Percentiles rank a stretch among this genome's conserved stretches.
Conservation (phyloP, 2,888 invertebrate species). For the Seladonia tumulorum region DNA sequence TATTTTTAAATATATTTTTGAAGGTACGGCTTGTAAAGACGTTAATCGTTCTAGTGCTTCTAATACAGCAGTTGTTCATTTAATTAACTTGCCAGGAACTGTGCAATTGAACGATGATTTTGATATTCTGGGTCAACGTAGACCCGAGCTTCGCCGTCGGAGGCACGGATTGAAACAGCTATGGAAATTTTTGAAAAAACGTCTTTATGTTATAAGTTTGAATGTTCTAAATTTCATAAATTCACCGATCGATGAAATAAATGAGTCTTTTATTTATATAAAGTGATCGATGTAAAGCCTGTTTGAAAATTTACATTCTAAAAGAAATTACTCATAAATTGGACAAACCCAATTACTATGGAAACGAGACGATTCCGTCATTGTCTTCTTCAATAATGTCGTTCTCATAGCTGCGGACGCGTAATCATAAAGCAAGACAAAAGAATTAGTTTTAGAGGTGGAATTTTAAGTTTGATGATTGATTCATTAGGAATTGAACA, state of each 20-base stretch:
- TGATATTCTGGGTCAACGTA: no score
- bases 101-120: no score
- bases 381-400: background rate
- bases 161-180: no score
- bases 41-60: no score
- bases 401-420: background rate
- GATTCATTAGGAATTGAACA: slow-evolving; percentile 15
- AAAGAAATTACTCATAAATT: background rate
- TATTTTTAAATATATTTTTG: no score
- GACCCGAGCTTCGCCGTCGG: no score
- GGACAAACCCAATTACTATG: background rate
- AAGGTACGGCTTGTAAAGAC: no score
- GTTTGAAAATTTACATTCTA: background rate
- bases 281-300: background rate
- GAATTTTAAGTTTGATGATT: background rate
- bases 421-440: background rate
- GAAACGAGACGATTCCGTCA: background rate
- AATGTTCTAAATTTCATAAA: background rate
- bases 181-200: no score
- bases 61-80: no score
- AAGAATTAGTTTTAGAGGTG: slow-evolving; percentile 5
- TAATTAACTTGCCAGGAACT: no score
- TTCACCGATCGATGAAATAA: background rate
- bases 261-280: background rate
- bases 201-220: no score